These are phyloP conservation scores for Pammene aurita DNA, from an alignment of 2,888 invertebrate species.

Conservation along the genomic window DNA sequence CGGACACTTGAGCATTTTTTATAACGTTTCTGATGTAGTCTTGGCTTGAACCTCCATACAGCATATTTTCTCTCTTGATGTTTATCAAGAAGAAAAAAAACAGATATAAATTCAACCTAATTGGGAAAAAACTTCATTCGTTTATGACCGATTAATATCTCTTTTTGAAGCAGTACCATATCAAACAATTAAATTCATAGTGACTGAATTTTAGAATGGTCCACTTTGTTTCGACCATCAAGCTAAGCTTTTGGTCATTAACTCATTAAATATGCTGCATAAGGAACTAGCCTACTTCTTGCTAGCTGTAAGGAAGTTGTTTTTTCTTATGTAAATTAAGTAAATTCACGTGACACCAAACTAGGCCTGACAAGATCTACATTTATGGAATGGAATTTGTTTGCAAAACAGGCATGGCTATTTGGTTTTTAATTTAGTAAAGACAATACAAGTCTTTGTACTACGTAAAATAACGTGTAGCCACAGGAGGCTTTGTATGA, in stretches of 20 bases:
- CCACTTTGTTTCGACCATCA: not conserved
- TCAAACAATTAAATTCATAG: not conserved
- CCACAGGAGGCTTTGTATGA: too few relatives aligned
- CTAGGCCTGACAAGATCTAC: not conserved
- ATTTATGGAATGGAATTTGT: constrained; percentile 5
- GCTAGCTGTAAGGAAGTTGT: not conserved
- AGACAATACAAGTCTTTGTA: not conserved
- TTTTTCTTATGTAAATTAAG: constrained; percentile 5
- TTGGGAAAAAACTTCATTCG: too few relatives aligned
- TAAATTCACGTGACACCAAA: constrained; percentile 6
- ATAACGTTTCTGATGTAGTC: too few relatives aligned
- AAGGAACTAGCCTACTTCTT: not conserved
- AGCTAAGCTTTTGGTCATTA: not conserved
- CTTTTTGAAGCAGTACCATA: too few relatives aligned
- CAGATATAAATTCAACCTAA: too few relatives aligned
- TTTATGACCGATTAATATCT: too few relatives aligned
- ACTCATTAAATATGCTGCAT: constrained; percentile 3
- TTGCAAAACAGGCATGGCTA: not conserved
- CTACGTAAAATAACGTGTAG: too few relatives aligned
- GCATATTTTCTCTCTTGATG: too few relatives aligned
- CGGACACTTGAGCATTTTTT: too few relatives aligned
- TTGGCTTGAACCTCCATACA: too few relatives aligned
- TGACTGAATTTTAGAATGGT: not conserved
- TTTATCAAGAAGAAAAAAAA: too few relatives aligned
- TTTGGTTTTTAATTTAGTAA: not conserved